phyloP scores from a whole-genome alignment of 1,140 invertebrate genomes.

The Drosophila ironensis region DNA sequence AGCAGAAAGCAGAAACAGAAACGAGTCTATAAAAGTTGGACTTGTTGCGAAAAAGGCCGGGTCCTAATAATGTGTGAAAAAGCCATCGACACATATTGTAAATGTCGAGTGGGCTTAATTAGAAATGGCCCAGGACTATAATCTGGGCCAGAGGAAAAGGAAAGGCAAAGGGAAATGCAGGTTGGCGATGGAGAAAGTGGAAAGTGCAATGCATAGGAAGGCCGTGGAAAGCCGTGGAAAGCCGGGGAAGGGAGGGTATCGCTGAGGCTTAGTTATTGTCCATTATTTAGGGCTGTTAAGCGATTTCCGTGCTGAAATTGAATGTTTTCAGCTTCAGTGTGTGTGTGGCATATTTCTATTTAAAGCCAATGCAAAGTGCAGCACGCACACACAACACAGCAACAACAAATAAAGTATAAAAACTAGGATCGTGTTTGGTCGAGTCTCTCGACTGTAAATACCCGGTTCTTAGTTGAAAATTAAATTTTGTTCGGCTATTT shows the following conservation, averaged over 20 bases:
- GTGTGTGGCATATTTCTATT: constrained; percentile 43
- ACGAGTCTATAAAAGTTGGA: too few species aligned
- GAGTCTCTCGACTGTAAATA: too few species aligned
- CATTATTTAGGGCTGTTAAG: constrained; percentile 65
- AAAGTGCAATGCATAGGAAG: neutral
- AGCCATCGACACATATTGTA: too few species aligned
- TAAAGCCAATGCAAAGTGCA: constrained; percentile 20
- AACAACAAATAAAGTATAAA: neutral
- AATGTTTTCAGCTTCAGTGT: constrained; percentile 44
- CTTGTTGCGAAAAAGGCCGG: too few species aligned
- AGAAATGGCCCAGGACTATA: neutral
- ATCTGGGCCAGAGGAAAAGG: neutral
- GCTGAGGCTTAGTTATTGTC: constrained; percentile 19
- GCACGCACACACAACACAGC: constrained; percentile 8
- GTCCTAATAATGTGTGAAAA: too few species aligned
- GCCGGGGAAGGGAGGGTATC: neutral
- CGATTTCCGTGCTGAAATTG: constrained; percentile 65
- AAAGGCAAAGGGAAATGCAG: neutral
- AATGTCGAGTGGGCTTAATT: constrained; percentile 1
- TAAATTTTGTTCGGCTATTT: too few species aligned
- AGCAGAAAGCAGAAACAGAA: too few species aligned
- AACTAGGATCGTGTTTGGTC: too few species aligned
- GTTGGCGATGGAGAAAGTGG: neutral
- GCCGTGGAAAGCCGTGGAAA: too few species aligned
- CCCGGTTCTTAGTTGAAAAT: too few species aligned